phyloP scores from a whole-genome alignment of 2,113 vertebrate genomes.

The Rhinopomastus cyanomelas region DNA sequence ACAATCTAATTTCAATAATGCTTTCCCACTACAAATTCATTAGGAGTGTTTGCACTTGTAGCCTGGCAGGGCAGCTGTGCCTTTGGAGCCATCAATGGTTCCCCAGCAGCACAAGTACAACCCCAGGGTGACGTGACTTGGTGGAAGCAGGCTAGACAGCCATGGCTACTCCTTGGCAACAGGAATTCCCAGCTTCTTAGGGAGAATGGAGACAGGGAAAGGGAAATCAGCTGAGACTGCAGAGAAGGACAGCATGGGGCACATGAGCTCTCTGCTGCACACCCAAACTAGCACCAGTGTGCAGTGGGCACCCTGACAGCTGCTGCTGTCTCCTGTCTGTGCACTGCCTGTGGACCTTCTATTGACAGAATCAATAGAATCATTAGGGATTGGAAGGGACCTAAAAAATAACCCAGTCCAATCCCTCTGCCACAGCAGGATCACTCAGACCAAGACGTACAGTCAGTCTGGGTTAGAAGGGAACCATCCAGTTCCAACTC shows the following conservation, averaged over 20 bases:
- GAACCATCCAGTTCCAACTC: no score
- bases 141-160: neutral
- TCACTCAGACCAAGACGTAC: no score
- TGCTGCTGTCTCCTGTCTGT: neutral
- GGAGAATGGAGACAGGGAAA: neutral
- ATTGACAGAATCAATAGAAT: no score
- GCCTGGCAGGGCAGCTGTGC: neutral
- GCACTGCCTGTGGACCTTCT: neutral
- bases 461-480: no score
- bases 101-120: neutral
- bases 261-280: neutral
- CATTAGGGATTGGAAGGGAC: no score
- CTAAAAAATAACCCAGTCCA: no score
- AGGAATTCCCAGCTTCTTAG: neutral
- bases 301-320: neutral
- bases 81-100: neutral
- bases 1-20: neutral
- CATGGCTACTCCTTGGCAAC: neutral
- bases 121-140: neutral
- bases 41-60: neutral
- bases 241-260: neutral
- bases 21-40: fast-evolving
- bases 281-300: neutral
- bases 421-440: no score
- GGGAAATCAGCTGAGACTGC: neutral